Conservation (phyloP, 2,888 invertebrate genomes). For the Bhutanitis thaidina region DNA sequence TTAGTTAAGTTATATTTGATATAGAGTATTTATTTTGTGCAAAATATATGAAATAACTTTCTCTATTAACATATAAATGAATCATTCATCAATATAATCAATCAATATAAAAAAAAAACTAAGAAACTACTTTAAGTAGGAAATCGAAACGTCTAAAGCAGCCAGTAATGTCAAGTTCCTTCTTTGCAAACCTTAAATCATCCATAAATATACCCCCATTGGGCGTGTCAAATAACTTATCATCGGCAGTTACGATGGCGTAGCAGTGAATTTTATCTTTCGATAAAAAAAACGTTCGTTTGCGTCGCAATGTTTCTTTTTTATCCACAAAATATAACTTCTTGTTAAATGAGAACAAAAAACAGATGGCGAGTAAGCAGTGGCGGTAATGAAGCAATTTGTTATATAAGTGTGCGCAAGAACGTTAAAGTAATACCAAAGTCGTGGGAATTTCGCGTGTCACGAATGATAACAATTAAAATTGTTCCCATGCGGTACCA, state of each 20-base stretch:
- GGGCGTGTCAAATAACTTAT: conserved; percentile 67
- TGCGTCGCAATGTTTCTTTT: conserved; percentile 27
- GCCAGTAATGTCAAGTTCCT: not conserved
- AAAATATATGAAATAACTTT: too few species aligned
- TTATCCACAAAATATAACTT: conserved; percentile 10
- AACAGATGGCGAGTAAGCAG: conserved; percentile 19
- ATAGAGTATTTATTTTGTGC: too few species aligned
- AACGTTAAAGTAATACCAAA: conserved; percentile 36
- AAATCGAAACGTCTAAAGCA: conserved; percentile 1
- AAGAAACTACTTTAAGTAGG: not conserved
- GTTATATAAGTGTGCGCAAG: conserved; percentile 34
- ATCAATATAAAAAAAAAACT: too few species aligned
- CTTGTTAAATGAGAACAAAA: conserved; percentile 9
- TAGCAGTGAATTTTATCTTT: conserved; percentile 55
- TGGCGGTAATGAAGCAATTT: conserved; percentile 31
- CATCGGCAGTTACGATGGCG: conserved; percentile 60
- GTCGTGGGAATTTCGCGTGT: conserved; percentile 43
- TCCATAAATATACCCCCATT: conserved; percentile 63
- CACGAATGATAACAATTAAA: conserved; percentile 40
- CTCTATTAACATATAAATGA: too few species aligned
- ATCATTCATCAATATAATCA: too few species aligned
- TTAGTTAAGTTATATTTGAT: too few species aligned
- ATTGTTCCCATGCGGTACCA: conserved; percentile 33
- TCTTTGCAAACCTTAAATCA: conserved; percentile 61
- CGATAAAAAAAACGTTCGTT: conserved; percentile 40